Percentiles rank a stretch among this genome's conserved stretches.
These are phyloP conservation scores for Heterocephalus glaber DNA, from an alignment of 2,113 vertebrate species.

Conservation along the genomic window DNA sequence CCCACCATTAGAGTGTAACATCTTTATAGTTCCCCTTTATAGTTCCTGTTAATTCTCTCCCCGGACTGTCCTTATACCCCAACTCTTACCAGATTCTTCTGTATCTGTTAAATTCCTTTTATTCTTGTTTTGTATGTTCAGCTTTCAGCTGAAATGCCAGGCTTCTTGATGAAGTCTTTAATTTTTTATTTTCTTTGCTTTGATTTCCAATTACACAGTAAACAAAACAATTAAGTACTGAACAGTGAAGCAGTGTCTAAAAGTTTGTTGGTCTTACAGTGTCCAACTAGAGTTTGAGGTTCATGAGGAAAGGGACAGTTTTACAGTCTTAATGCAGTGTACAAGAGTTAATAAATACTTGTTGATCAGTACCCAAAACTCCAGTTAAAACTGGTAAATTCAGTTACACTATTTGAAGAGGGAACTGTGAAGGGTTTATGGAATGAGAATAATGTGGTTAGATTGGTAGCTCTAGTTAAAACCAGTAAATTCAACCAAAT, in stretches of 20 bases:
- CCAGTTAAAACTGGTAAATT: slow-evolving; percentile 15
- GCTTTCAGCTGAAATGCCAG: not conserved
- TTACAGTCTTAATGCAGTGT: not conserved
- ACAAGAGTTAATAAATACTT: not conserved
- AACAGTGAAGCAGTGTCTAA: not conserved
- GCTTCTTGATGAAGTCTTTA: not conserved
- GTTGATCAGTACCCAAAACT: not conserved
- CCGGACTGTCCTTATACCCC: not conserved
- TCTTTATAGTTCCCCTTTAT: not conserved
- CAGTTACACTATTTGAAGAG: not conserved
- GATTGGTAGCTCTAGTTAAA: not conserved
- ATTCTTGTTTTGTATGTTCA: not conserved
- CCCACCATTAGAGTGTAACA: not conserved
- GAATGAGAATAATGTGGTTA: not conserved
- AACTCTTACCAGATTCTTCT: not conserved
- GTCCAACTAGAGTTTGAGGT: not conserved
- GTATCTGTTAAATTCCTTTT: not conserved
- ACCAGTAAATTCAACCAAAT: not conserved
- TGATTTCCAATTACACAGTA: not conserved
- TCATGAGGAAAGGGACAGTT: not conserved
- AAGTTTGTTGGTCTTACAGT: not conserved
- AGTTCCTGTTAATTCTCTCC: not conserved
- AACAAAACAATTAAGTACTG: not conserved
- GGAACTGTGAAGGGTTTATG: not conserved
- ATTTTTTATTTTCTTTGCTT: not conserved